Base-by-base conservation (phyloP, 2,113 vertebrate species). In the Corythoichthys intestinalis region DNA sequence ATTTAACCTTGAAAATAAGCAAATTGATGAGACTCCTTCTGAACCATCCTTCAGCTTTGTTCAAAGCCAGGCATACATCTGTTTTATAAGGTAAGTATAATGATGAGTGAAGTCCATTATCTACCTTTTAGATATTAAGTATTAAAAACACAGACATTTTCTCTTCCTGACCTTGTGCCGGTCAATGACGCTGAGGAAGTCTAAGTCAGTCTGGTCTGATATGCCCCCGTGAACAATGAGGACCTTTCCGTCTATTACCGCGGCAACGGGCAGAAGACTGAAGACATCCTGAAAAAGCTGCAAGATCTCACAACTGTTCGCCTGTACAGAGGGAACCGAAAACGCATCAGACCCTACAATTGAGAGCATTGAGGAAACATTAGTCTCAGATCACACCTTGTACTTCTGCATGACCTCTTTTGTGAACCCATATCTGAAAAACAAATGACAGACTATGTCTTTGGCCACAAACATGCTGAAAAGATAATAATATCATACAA, bases 331-430 rank as follows among this genome's bases (percentile, higher is more conserved):
- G 73, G 34, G 28, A 10, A 70, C 63, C 20, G 11, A 48, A 37
- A 13, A 28, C 20, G 56, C 15, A 6, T 37, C 15, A 50, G 41
- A 44, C 41, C 34, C 1, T 4, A 38, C 10, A 10, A 17, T 2
- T 52, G 4, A 38, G 12, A 13, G 4, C 14, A 38, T 50, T 11
- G 14, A 38, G 20, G 20, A 15, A 6, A 39, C 3, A 52, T 35
- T 38, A 50, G 4, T 38, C 5, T 8, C 4, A 64, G 5, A 10
- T 3, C 48, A 79, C 92, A 99, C 97, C 95, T 93, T 95, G 69
- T 99, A 98, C 82, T 99, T 99, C 76, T 86, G 87, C 58, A 94
- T 93, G 82, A 98, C 90, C 92, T 99, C 97, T 85, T 92, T 98
- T 50, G 95, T 96, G 84, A 98, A 98, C 59, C 97, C 97, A 3